These are phyloP conservation scores for Drosophila formosana DNA, from an alignment of 2,888 invertebrate genomes.

Conservation along the genomic window DNA sequence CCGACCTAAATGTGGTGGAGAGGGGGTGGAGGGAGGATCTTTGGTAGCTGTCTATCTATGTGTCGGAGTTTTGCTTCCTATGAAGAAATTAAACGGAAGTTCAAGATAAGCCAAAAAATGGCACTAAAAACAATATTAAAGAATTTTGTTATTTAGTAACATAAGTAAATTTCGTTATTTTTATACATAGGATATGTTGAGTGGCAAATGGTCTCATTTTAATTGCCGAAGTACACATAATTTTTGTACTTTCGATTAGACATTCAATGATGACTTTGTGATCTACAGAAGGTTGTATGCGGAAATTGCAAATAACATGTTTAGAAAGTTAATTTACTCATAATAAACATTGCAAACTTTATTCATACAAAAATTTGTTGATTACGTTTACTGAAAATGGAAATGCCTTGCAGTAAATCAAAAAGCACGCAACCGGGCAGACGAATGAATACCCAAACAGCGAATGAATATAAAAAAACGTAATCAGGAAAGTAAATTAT, in stretches of 20 bases:
- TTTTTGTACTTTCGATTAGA: no score
- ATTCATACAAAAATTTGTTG: constrained; percentile 19
- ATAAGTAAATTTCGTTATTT: no score
- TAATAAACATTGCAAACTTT: constrained; percentile 27
- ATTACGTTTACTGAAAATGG: constrained; percentile 36
- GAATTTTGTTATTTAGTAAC: no score
- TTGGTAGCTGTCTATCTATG: constrained; percentile 49
- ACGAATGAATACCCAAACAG: constrained; percentile 10
- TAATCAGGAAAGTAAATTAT: constrained; percentile 52
- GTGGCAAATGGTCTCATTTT: no score
- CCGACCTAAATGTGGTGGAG: constrained; percentile 38
- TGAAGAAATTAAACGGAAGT: constrained; percentile 56
- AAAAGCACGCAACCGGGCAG: constrained; percentile 56
- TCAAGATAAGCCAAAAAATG: constrained; percentile 5
- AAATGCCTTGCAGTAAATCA: constrained; percentile 40
- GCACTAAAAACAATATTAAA: not conserved
- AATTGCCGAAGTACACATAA: no score
- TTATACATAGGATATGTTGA: no score
- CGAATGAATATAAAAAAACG: not conserved
- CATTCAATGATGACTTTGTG: no score
- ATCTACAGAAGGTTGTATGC: constrained; percentile 3
- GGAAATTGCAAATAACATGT: constrained; percentile 57
- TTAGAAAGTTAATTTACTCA: constrained; percentile 56
- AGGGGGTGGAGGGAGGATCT: constrained; percentile 32
- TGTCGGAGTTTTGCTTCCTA: constrained; percentile 46